Percentiles rank a stretch among this genome's conserved stretches.
Evolutionary conservation across 2,113 vertebrate genomes (phyloP).

Genomic region (Odobenus rosmarus): DNA sequence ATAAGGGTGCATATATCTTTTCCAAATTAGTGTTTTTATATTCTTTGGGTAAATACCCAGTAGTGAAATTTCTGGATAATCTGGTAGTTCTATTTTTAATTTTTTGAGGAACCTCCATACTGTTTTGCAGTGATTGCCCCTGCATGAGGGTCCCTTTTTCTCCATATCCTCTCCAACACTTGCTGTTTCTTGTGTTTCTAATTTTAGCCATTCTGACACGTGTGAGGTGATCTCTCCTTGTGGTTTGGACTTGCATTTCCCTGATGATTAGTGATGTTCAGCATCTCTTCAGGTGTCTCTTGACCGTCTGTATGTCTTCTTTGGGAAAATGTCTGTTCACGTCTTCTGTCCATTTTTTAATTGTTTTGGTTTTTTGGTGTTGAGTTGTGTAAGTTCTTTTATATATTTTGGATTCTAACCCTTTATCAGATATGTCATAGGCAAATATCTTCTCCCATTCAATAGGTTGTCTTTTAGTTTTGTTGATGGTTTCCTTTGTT

Average conservation of each 20-base stretch:
- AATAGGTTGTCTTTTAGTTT: neutral
- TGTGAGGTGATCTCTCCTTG: neutral
- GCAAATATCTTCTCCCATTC: neutral
- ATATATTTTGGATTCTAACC: neutral
- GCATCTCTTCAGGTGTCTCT: neutral
- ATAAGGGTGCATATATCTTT: neutral
- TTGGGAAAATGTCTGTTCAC: neutral
- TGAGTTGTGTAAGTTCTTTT: neutral
- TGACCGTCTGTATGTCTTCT: neutral
- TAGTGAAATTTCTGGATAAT: neutral
- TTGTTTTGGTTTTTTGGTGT: neutral
- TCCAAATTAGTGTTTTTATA: neutral
- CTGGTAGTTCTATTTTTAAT: neutral
- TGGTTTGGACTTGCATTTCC: neutral
- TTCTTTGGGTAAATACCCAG: neutral
- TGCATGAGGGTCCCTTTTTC: neutral
- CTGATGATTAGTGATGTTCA: neutral
- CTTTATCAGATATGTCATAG: neutral
- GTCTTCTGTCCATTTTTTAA: neutral
- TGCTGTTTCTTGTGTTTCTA: neutral
- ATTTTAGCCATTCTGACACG: neutral
- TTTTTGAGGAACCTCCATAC: neutral
- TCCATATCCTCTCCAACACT: neutral
- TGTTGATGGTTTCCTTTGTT: neutral
- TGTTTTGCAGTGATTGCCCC: neutral